These are phyloP conservation scores for Drosophila mayaguana DNA, from an alignment of 2,888 invertebrate genomes.

Conservation along the genomic window DNA sequence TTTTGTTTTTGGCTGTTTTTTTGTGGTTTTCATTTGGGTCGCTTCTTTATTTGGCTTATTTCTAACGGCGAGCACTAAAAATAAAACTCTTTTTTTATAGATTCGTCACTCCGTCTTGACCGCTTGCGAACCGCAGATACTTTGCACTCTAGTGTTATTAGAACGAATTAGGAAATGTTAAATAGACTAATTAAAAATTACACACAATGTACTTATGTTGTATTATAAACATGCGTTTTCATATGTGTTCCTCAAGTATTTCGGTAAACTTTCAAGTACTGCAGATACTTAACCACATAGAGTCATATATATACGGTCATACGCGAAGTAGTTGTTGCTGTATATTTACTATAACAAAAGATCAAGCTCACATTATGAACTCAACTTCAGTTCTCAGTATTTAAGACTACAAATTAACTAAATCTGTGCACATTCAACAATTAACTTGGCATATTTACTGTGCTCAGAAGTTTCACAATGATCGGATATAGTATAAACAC, in stretches of 20 bases:
- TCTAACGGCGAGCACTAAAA: slow-evolving; percentile 1
- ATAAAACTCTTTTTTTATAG: not conserved
- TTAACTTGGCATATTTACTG: not conserved
- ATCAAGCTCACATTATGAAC: too few relatives aligned
- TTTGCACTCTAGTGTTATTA: slow-evolving; percentile 2
- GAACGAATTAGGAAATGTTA: slow-evolving; percentile 11
- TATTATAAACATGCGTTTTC: not conserved
- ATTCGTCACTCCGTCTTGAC: slow-evolving; percentile 3
- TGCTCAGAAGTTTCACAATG: slow-evolving; percentile 7
- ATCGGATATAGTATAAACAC: slow-evolving; percentile 4
- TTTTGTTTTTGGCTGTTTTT: not conserved
- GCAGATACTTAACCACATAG: too few relatives aligned
- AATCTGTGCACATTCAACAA: not conserved
- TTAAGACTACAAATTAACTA: not conserved
- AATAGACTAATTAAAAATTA: not conserved
- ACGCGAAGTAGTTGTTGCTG: too few relatives aligned
- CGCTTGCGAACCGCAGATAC: not conserved
- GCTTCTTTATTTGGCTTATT: slow-evolving; percentile 12
- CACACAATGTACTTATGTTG: not conserved
- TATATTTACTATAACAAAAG: too few relatives aligned
- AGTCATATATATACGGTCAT: too few relatives aligned
- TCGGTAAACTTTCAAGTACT: too few relatives aligned
- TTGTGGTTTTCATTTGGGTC: slow-evolving; percentile 2
- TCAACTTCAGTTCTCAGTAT: too few relatives aligned
- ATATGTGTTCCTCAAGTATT: not conserved